Evolutionary conservation across 2,888 invertebrate genomes (phyloP), one percentile per base, ranked within the genome.

Genomic region (Ecliptopera silaceata): DNA sequence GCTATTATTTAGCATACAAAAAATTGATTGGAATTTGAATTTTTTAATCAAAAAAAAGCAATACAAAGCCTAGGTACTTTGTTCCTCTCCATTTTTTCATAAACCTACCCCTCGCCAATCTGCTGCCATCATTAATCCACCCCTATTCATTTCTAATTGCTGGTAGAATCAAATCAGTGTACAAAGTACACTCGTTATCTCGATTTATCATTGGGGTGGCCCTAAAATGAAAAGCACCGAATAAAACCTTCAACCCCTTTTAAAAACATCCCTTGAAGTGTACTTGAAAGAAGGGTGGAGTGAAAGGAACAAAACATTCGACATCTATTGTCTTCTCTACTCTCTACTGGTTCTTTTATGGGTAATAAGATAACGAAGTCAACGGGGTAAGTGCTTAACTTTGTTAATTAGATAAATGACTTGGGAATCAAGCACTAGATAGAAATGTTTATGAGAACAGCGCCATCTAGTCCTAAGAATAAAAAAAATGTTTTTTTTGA

Each of bases 181-280:
- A 59, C 55, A 59, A 52, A 59, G 51, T 52, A 51, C 51, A 51
- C 44, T 52, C 52, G 52, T 52, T 56, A 52, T 49, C 59, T 56
- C 48, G 44, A 60, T 60, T 60, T 60, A 56, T 52, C 56, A 53
- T 60, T 52, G 42, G 56, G 59, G 59, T 52, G 48, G 45, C 42
- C 46, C 15, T 41, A 36, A 38, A 39, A 12, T 51, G 49, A 58
- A 54, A 49, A 42, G 44, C 48, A 49, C 44, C 18, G 39, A 39
- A 53, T 58, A 58, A 53, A 58, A 49, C 57, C 57, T 48, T 44
- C 52, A 52, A 48, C 44, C 53, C 44, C 43, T 48, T 42, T 59
- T 46, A 39, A 47, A 54, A 54, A 20, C 50, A 50, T 41, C 45
- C 48, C 53, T 42, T 53, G 34, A 39, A 42, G 41, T 43, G 50